phyloP scores from a whole-genome alignment of 2,113 vertebrate species.

The Hippocampus zosterae region DNA sequence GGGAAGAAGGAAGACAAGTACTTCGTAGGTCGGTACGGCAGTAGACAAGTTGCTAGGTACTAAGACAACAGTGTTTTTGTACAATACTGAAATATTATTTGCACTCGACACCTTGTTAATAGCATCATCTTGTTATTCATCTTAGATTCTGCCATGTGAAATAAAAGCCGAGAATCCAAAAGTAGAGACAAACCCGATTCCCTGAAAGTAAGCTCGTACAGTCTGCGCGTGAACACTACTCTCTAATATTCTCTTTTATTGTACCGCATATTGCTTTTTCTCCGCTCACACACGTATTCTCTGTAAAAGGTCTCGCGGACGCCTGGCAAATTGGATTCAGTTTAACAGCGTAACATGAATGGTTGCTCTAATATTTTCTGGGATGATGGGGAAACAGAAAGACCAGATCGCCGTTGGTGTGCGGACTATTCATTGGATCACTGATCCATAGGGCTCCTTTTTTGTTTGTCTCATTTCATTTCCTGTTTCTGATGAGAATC shows the following conservation, averaged over 20 bases:
- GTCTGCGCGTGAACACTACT: constrained; percentile 33
- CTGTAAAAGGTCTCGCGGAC: constrained; percentile 59
- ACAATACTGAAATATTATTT: background rate
- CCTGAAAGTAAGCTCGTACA: constrained; percentile 26
- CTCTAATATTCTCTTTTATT: constrained; percentile 44
- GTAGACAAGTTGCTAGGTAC: no score
- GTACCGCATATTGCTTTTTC: constrained; percentile 14
- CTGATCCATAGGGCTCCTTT: constrained; percentile 25
- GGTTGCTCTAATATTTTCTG: constrained; percentile 71
- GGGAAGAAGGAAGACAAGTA: no score
- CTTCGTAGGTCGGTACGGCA: no score
- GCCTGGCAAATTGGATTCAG: constrained; percentile 70
- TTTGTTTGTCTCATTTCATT: constrained; percentile 32
- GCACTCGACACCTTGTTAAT: background rate
- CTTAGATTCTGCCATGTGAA: background rate
- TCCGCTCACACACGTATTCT: constrained; percentile 24
- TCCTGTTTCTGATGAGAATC: constrained; percentile 16
- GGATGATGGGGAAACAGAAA: constrained; percentile 70
- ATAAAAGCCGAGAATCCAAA: background rate
- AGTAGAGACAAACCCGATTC: no score
- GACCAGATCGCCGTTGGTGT: constrained; percentile 71
- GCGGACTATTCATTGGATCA: constrained; percentile 40
- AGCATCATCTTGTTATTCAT: background rate
- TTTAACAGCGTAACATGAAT: constrained; percentile 57
- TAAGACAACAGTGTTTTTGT: no score